Conservation (phyloP, 2,888 invertebrate species). For the Drosophila mimica region DNA sequence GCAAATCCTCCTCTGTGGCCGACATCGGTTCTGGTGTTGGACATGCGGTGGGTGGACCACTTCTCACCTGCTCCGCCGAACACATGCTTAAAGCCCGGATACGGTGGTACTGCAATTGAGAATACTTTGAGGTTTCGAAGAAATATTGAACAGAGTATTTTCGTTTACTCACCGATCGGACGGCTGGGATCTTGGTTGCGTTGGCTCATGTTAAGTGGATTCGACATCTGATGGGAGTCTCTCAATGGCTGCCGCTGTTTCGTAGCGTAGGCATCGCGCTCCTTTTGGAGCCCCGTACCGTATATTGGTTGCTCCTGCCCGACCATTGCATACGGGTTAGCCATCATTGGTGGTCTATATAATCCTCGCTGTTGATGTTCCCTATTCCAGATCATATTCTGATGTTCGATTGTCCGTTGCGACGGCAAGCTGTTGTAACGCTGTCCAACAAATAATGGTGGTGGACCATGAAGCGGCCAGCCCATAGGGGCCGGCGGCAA, state of each 20-base stretch:
- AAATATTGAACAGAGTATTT: not conserved
- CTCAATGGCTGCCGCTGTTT: conserved; percentile 25
- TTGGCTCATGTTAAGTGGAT: conserved; percentile 19
- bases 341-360: not conserved
- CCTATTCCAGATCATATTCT: not conserved
- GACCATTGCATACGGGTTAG: not conserved
- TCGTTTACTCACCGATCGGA: conserved; percentile 16
- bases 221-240: conserved; percentile 32
- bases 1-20: conserved; percentile 18
- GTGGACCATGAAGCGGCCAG: not conserved
- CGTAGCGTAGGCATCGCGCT: not conserved
- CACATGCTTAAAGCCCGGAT: conserved; percentile 39
- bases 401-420: not conserved
- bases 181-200: conserved; percentile 32
- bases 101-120: conserved; percentile 18
- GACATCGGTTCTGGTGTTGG: conserved; percentile 27
- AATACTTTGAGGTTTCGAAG: not conserved
- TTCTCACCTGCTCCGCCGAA: conserved; percentile 8
- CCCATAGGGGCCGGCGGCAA: not conserved
- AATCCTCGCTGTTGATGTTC: not conserved
- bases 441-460: not conserved
- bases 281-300: not conserved
- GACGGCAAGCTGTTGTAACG: not conserved
- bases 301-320: not conserved
- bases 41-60: not conserved